phyloP scores from a whole-genome alignment of 35 echinoderm and acorn worm genomes.

The Nesometra sesokonis region DNA sequence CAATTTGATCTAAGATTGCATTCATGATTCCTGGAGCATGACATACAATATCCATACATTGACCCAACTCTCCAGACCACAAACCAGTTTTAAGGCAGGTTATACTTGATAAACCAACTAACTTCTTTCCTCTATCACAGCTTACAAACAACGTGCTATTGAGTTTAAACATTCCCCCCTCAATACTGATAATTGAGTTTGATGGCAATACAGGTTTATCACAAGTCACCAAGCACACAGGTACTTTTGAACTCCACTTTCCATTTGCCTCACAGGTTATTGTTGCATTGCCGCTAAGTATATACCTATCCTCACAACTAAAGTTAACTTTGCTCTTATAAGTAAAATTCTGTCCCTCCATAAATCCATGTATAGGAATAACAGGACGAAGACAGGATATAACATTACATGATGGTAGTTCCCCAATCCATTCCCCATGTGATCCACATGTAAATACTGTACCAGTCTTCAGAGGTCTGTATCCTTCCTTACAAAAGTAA shows the following conservation, averaged over 20 bases:
- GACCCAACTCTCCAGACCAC: slow-evolving; percentile 9
- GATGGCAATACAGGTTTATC: neutral
- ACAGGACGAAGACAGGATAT: neutral
- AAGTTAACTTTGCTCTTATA: neutral
- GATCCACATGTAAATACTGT: slow-evolving; percentile 1
- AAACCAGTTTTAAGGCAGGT: neutral
- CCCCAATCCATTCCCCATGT: slow-evolving; percentile 1
- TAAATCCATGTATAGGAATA: neutral
- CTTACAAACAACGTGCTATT: neutral
- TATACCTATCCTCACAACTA: neutral
- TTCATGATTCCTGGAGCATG: neutral
- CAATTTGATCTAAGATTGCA: neutral
- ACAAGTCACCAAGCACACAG: neutral
- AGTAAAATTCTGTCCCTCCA: neutral
- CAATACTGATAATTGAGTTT: neutral
- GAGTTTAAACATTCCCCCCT: neutral
- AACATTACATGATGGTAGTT: slow-evolving; percentile 4
- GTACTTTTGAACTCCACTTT: slow-evolving; percentile 13
- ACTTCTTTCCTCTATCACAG: neutral
- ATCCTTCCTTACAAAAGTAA: slow-evolving; percentile 38
- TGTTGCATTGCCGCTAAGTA: slow-evolving; percentile 4
- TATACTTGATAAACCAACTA: neutral
- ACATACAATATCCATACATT: neutral
- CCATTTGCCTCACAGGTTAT: slow-evolving; percentile 31
- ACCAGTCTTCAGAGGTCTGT: neutral